A percentile compares a stretch with the other conserved stretches of the same genome.
phyloP scores from a whole-genome alignment of 2,888 invertebrate species.

The Pterobdella sp. region DNA sequence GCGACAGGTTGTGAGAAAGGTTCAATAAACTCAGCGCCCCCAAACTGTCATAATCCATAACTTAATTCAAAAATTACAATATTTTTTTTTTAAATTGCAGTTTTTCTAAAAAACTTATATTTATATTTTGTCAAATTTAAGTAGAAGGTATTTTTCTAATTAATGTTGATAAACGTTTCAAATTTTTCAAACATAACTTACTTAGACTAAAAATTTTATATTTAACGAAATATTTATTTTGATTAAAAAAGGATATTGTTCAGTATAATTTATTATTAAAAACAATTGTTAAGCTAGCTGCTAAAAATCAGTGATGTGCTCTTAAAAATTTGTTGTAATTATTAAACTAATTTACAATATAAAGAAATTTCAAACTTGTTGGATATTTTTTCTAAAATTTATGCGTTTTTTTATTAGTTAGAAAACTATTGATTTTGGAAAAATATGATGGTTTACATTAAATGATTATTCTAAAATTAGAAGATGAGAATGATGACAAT shows the following conservation, averaged over 20 bases:
- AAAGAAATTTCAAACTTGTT: not conserved
- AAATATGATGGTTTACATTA: not conserved
- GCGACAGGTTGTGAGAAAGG: slow-evolving; percentile 22
- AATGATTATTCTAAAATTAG: not conserved
- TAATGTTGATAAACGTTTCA: too few relatives aligned
- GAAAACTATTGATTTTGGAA: too few relatives aligned
- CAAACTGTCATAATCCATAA: slow-evolving; percentile 20
- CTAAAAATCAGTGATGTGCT: not conserved
- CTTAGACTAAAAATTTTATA: too few relatives aligned
- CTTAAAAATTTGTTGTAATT: not conserved
- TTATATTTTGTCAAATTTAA: not conserved
- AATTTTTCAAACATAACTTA: too few relatives aligned
- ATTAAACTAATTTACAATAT: not conserved
- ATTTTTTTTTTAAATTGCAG: not conserved
- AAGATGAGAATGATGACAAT: too few relatives aligned
- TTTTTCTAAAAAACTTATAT: not conserved
- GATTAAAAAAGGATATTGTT: not conserved
- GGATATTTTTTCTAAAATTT: too few relatives aligned
- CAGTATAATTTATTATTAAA: not conserved
- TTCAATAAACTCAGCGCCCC: not conserved
- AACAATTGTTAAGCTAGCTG: slow-evolving; percentile 10
- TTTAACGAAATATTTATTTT: too few relatives aligned
- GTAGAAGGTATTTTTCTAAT: not conserved
- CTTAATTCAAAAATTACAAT: slow-evolving; percentile 5
- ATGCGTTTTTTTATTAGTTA: too few relatives aligned